These are phyloP conservation scores for Oryzias woworae DNA, from an alignment of 2,113 vertebrate species.

Conservation along the genomic window DNA sequence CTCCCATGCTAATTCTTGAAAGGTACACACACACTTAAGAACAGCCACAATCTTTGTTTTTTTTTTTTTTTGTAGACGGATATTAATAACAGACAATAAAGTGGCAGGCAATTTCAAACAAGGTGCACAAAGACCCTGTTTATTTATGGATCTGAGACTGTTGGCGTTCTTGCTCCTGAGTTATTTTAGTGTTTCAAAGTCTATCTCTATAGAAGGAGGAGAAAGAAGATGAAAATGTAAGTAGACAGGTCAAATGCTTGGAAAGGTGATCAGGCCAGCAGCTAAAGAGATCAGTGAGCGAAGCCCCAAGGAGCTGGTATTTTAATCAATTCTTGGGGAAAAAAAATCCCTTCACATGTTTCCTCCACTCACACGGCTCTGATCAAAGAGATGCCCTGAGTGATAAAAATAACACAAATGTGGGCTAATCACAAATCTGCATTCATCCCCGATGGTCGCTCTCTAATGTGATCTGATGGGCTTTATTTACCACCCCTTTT, in stretches of 20 bases:
- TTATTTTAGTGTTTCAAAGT: slow-evolving; percentile 68
- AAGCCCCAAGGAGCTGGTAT: slow-evolving; percentile 25
- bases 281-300: slow-evolving; percentile 17
- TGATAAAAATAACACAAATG: slow-evolving; percentile 62
- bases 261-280: slow-evolving; percentile 16
- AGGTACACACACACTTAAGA: neutral
- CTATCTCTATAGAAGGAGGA: slow-evolving; percentile 32
- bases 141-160: slow-evolving; percentile 69
- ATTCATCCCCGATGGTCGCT: slow-evolving; percentile 49
- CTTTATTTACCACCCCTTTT: slow-evolving; percentile 40
- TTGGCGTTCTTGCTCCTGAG: slow-evolving; percentile 43
- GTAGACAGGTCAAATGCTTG: slow-evolving; percentile 19
- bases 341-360: slow-evolving; percentile 22
- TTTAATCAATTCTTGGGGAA: slow-evolving; percentile 28
- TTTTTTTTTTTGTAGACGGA: slow-evolving; percentile 54
- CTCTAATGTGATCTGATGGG: slow-evolving; percentile 39
- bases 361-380: slow-evolving; percentile 21
- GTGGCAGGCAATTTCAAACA: slow-evolving; percentile 54
- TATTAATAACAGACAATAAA: slow-evolving; percentile 66
- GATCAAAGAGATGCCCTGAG: slow-evolving; percentile 50
- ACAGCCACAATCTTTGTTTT: slow-evolving; percentile 24
- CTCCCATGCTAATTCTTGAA: too few relatives aligned
- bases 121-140: slow-evolving; percentile 54
- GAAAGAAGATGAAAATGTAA: slow-evolving; percentile 26
- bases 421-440: slow-evolving; percentile 57